These are phyloP conservation scores for Campylorhamphus procurvoides DNA, from an alignment of 2,113 vertebrate species.

Conservation along the genomic window DNA sequence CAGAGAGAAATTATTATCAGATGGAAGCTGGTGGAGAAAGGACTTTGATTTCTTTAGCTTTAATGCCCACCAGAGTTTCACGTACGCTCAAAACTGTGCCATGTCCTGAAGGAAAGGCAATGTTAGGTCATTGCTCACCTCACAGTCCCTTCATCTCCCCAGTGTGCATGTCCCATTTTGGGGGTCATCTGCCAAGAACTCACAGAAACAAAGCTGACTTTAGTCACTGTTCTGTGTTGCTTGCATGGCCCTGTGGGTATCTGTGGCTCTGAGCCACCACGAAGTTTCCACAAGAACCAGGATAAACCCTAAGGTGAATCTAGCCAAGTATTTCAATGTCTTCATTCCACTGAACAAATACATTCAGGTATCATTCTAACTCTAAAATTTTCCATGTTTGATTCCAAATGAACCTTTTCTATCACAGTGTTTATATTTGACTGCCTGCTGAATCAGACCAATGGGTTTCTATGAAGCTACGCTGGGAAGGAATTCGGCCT, in stretches of 20 bases:
- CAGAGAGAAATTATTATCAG: neutral
- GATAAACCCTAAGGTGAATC: neutral
- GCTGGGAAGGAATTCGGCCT: neutral
- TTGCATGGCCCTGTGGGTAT: neutral
- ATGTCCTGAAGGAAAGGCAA: neutral
- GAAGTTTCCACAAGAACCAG: neutral
- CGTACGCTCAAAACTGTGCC: neutral
- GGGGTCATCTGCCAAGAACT: neutral
- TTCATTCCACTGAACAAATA: constrained; percentile 11
- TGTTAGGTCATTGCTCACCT: neutral
- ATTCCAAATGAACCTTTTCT: constrained; percentile 22
- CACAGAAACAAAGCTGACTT: neutral
- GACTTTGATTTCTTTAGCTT: neutral
- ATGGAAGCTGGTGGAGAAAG: neutral
- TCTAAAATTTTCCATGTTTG: neutral
- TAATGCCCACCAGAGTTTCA: neutral
- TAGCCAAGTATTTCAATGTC: neutral
- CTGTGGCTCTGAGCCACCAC: neutral
- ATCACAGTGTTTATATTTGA: neutral
- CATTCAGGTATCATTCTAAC: constrained; percentile 31
- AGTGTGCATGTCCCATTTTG: neutral
- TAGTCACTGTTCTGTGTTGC: neutral
- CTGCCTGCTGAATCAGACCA: neutral
- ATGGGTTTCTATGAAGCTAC: neutral
- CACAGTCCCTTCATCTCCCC: neutral